Evolutionary conservation across 2,888 invertebrate genomes (phyloP), one percentile per base, ranked within the genome.

Genomic region (Eupithecia inturbata): DNA sequence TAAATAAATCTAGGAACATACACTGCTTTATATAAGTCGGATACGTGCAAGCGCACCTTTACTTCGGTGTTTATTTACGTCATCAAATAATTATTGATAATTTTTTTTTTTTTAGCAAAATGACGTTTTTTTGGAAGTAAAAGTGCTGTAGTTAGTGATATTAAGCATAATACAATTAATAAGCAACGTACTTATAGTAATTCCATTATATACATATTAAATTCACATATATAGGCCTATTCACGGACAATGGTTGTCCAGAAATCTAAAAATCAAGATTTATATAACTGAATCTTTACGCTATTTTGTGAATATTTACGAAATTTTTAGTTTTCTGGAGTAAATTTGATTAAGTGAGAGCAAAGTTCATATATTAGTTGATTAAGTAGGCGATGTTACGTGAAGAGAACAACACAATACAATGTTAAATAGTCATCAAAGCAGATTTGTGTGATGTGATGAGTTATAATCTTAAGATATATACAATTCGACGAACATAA

Each of bases 21-120:
- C 79, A 81, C 77, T 74, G 83, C 83, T 78, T 80, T 77, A 80
- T 77, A 79, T 80, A 84, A 82, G 80, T 80, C 57, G 4, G 80
- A 82, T 82, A 73, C 82, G 82, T 83, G 82, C 81, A 74, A 12
- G 41, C 26, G 45, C 77, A 75, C 74, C 68, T 73, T 74, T 74
- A 75, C 70, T 75, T 76, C 39, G 71, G 49, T 72, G 39, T 68
- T 68, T 53, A 22, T 45, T 45, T n/a, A 19, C 31, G 62, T 39
- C 26, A 57, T 60, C 33, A 49, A 12, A 60, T 49, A 19, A 53
- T 53, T 60, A 53, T 22, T 33, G 28, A 26, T 28, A 7, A 28
- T 45, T 49, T 33, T 19, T 49, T 63, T 53, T n/a, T 28, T 49
- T 68, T 36, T 60, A 62, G 64, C 6, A 39, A 16, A 16, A 39